Evolutionary conservation across 2,113 vertebrate genomes (phyloP).

Genomic region (Nerophis ophidion): DNA sequence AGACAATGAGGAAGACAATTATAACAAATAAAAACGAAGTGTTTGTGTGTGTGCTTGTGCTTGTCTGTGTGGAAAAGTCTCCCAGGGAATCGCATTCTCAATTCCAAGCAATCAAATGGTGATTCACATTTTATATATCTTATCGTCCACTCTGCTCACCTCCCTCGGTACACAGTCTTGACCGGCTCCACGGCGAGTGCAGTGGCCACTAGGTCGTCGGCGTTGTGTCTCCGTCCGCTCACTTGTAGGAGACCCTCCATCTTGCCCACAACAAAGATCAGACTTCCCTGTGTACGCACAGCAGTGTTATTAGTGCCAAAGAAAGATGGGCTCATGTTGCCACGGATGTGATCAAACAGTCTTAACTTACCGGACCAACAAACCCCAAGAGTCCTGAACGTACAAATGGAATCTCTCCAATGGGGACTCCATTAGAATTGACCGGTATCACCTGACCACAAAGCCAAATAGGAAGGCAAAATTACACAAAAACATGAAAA

Average conservation of each 20-base stretch:
- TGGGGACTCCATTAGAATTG: slow-evolving; percentile 80
- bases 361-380: slow-evolving; percentile 85
- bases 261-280: slow-evolving; percentile 96
- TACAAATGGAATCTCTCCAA: slow-evolving; percentile 91
- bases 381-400: slow-evolving; percentile 92
- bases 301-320: not conserved
- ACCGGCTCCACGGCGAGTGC: slow-evolving; percentile 92
- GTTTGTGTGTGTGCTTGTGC: too few species aligned
- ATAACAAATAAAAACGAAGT: too few species aligned
- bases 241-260: slow-evolving; percentile 89
- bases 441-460: slow-evolving; percentile 86
- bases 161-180: slow-evolving; percentile 94
- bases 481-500: not conserved
- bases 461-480: not conserved
- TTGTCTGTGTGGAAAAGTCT: too few species aligned
- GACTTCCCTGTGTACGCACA: slow-evolving; percentile 77
- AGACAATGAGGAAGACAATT: too few species aligned
- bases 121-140: too few species aligned
- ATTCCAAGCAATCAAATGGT: too few species aligned
- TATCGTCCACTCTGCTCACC: slow-evolving; percentile 66
- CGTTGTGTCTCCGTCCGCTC: slow-evolving; percentile 89
- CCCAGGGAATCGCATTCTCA: too few species aligned
- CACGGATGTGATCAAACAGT: slow-evolving; percentile 20
- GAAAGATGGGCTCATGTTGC: not conserved
- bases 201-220: slow-evolving; percentile 93